A percentile compares a stretch with the other conserved stretches of the same genome.
Conservation (phyloP, 2,888 invertebrate genomes). For the Zaprionus bogoriensis region DNA sequence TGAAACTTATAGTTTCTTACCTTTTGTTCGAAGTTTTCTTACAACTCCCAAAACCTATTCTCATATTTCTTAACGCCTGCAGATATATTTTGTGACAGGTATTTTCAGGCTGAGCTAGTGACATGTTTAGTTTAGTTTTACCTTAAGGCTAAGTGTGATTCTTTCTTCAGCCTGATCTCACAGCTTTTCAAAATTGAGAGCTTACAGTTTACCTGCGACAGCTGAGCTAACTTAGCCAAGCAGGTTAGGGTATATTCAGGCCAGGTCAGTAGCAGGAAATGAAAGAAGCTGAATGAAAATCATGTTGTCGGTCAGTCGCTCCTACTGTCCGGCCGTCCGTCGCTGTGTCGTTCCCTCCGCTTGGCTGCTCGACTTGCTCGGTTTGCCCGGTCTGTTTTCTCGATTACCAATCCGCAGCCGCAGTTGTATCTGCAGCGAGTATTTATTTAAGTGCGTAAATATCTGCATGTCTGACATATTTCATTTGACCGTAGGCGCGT, state of each 20-base stretch:
- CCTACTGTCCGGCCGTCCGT: constrained; percentile 13
- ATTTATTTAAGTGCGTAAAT: constrained; percentile 74
- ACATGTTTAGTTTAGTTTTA: too few species aligned
- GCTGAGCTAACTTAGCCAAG: background rate
- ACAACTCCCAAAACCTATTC: too few species aligned
- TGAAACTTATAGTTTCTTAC: too few species aligned
- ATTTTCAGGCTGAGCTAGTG: too few species aligned
- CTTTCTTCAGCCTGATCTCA: too few species aligned
- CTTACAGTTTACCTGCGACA: too few species aligned
- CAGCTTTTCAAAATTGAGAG: too few species aligned
- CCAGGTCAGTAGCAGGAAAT: constrained; percentile 67
- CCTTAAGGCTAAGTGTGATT: too few species aligned
- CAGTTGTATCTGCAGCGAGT: constrained; percentile 29
- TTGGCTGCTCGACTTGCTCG: too few species aligned
- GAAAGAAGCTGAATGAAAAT: constrained; percentile 62
- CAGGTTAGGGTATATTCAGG: constrained; percentile 50
- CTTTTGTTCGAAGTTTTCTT: too few species aligned
- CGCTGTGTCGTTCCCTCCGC: constrained; percentile 10
- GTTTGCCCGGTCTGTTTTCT: constrained; percentile 55
- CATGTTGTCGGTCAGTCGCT: constrained; percentile 51
- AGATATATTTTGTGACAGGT: too few species aligned
- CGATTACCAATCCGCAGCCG: constrained; percentile 41
- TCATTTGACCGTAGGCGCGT: constrained; percentile 71
- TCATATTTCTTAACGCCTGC: too few species aligned
- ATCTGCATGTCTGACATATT: constrained; percentile 64